A percentile compares a stretch with the other conserved stretches of the same genome.
Evolutionary conservation across 2,797 vertebrate species (phyloP).

Genomic region (Danio jaintianensis): DNA sequence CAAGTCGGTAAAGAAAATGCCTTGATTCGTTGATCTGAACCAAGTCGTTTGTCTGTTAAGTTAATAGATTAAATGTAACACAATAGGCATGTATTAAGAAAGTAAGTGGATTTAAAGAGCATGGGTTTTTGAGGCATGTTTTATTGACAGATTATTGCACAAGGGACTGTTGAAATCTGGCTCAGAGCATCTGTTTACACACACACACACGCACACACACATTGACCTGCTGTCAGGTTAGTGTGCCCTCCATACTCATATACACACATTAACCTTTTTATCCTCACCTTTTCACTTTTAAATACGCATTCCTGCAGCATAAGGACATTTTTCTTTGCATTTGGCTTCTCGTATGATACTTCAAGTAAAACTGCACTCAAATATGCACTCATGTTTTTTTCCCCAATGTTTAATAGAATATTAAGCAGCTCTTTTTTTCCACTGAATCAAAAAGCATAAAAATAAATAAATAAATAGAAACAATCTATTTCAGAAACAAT

Average conservation of each 20-base stretch:
- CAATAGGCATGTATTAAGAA: background rate
- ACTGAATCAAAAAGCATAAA: too few relatives aligned
- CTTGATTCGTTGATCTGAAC: background rate
- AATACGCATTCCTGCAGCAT: background rate
- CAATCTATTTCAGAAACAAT: too few relatives aligned
- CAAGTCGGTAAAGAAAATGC: background rate
- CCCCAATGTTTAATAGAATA: too few relatives aligned
- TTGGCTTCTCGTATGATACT: background rate
- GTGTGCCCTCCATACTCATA: slow-evolving; percentile 15
- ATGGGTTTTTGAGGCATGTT: background rate
- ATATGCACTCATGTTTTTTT: too few relatives aligned
- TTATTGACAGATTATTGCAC: slow-evolving; percentile 34
- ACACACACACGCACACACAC: slow-evolving; percentile 2
- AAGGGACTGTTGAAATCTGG: slow-evolving; percentile 31
- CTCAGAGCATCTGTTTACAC: slow-evolving; percentile 36
- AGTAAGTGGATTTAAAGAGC: background rate
- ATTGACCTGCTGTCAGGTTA: slow-evolving; percentile 39
- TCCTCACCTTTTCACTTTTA: background rate
- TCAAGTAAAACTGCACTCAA: background rate
- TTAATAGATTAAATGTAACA: background rate
- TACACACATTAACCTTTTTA: background rate
- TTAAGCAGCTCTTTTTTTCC: too few relatives aligned
- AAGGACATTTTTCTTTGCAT: background rate
- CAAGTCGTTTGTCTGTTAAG: background rate
- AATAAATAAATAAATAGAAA: too few relatives aligned